Evolutionary conservation across 2,888 invertebrate genomes (phyloP).

Genomic region (Poecilobothrus nobilitatus): DNA sequence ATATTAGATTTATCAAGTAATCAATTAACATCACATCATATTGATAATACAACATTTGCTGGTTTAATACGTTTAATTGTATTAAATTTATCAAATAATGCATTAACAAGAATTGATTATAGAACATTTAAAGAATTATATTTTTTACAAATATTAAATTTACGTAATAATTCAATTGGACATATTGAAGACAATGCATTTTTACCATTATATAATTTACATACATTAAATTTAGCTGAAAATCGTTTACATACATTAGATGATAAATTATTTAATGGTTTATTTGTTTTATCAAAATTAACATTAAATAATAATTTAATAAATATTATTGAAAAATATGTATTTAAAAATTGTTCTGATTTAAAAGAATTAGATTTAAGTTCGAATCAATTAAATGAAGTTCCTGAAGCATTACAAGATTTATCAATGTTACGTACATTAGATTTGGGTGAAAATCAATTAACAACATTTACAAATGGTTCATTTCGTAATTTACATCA

Average conservation of each 20-base stretch:
- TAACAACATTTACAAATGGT: slow-evolving; percentile 69
- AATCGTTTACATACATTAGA: slow-evolving; percentile 76
- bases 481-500: slow-evolving; percentile 79
- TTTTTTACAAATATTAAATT: slow-evolving; percentile 74
- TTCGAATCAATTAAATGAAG: slow-evolving; percentile 71
- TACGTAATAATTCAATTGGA: slow-evolving; percentile 80
- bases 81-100: slow-evolving; percentile 76
- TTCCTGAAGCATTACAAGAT: slow-evolving; percentile 76
- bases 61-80: slow-evolving; percentile 77
- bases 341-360: slow-evolving; percentile 81
- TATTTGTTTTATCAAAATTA: slow-evolving; percentile 74
- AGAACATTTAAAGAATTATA: slow-evolving; percentile 79
- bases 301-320: slow-evolving; percentile 80
- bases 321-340: slow-evolving; percentile 65
- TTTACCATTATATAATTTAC: slow-evolving; percentile 75
- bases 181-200: slow-evolving; percentile 84
- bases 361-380: slow-evolving; percentile 83
- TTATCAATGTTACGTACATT: slow-evolving; percentile 76
- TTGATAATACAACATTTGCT: slow-evolving; percentile 79
- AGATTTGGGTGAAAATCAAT: slow-evolving; percentile 86
- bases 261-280: slow-evolving; percentile 72
- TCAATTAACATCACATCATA: slow-evolving; percentile 73
- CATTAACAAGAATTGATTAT: slow-evolving; percentile 71
- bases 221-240: slow-evolving; percentile 80
- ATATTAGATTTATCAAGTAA: slow-evolving; percentile 79